Percentiles rank a stretch among this genome's conserved stretches.
These are phyloP conservation scores for Gadus chalcogrammus DNA, from an alignment of 2,113 vertebrate species.

Conservation along the genomic window DNA sequence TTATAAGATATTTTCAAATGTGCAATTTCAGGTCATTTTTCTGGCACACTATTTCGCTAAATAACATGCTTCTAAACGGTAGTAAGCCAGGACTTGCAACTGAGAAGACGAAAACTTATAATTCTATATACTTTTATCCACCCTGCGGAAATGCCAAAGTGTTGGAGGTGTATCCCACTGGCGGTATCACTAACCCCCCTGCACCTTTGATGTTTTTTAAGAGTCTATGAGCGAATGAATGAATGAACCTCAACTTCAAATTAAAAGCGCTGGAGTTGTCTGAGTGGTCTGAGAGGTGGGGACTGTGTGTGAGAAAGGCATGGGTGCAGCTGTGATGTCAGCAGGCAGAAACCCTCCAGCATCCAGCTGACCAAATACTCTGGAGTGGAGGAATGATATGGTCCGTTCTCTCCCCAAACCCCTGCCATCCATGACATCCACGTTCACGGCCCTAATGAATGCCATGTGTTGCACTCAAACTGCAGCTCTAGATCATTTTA, in stretches of 20 bases:
- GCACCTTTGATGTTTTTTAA: too few species aligned
- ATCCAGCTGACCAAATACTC: slow-evolving; percentile 66
- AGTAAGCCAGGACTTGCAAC: background rate
- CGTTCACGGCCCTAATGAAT: slow-evolving; percentile 39
- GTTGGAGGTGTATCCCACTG: background rate
- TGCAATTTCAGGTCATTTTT: background rate
- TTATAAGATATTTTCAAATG: slow-evolving; percentile 11
- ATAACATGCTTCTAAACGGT: too few species aligned
- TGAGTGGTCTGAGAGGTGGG: slow-evolving; percentile 14
- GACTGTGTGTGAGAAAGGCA: slow-evolving; percentile 42
- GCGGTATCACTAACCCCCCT: background rate
- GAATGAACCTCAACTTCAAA: slow-evolving; percentile 16
- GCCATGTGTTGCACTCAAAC: slow-evolving; percentile 30
- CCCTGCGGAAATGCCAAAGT: background rate
- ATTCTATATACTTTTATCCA: background rate
- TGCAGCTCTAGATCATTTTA: background rate
- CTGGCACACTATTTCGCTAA: background rate
- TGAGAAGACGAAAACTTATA: background rate
- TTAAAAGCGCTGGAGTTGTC: slow-evolving; percentile 10
- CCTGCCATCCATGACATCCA: slow-evolving; percentile 31
- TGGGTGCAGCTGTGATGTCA: slow-evolving; percentile 48
- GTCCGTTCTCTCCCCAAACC: slow-evolving; percentile 45
- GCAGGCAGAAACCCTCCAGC: slow-evolving; percentile 15
- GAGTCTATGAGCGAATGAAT: background rate
- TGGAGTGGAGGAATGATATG: slow-evolving; percentile 27